Evolutionary conservation across 2,888 invertebrate species (phyloP), one percentile per base, ranked within the genome.

Genomic region (Megamerina dolium): DNA sequence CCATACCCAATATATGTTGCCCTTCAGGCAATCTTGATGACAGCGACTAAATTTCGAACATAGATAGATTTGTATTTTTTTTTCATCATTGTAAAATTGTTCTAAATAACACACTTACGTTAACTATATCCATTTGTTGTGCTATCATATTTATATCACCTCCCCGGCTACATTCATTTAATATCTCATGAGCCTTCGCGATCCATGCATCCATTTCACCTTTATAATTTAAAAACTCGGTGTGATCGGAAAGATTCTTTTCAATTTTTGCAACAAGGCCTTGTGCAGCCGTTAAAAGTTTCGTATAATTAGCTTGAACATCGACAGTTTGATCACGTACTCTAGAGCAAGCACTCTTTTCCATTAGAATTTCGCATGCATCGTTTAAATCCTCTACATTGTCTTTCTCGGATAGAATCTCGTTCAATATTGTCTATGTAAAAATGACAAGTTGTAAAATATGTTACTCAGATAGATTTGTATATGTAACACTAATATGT

Each of bases 161-260:
- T 35, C 84, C 83, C 30, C 86, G 87, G 44, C 83, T 78, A 56
- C 91, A 92, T 51, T 86, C 85, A 59, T 86, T 83, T 1, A 95
- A 80, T 4, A 85, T 83, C 21, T 86, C 85, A 55, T 86, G 85
- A 20, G 89, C 87, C 27, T 82, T 79, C 43, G 82, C 80, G 19
- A 92, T 73, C 94, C 94, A 95, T 46, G 81, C 78, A 52, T 87
- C 83, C 55, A 93, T 77, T 57, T 88, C 85, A 47, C 82, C 79
- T 61, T 90, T 89, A 14, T 88, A 87, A 58, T 88, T 88, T 6
- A 89, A 76, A 68, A 93, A 92, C 63, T 93, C 91, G 0, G 88
- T 89, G 61, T 92, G 91, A 66, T 93, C 92, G 0, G 88, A 86
- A 0, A 94, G 74, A 67, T 88, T 90, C 74, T 91, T 90, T 64